Evolutionary conservation across 2,113 vertebrate genomes (phyloP), one percentile per base, ranked within the genome.

Genomic region (Coptodon bakossiorum): DNA sequence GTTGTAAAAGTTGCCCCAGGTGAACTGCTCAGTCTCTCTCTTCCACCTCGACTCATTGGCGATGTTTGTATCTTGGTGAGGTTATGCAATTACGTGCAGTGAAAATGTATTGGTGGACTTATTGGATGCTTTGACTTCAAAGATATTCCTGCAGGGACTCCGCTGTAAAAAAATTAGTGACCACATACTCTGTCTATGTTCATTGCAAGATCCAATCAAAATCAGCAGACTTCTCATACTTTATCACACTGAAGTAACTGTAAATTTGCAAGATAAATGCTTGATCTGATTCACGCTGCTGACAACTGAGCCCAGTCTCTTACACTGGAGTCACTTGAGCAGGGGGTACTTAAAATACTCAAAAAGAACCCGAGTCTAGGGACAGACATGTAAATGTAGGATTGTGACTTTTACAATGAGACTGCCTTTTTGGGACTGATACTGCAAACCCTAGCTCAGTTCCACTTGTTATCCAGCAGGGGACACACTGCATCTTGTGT

Each of bases 381-480:
- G 8, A 56, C 31, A 11, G 40, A 24, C 2, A 45, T 22, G 3
- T 12, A 22, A n/a, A 57, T 45, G 45, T 82, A 14, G 8, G 5
- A 6, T 56, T 57, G 22, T 48, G 14, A 45, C 22, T 83, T 19
- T 6, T 57, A 29, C 40, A 34, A 14, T 22, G 53, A 43, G n/a
- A 83, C n/a, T 5, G 3, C 12, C 38, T 22, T 40, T 82, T 66
- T 56, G 36, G 24, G 22, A 36, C 27, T n/a, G 27, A 31, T 2
- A 34, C 27, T 34, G 27, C 73, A 52, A 61, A n/a, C 38, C 59
- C 24, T 6, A 3, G 7, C 31, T 86, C 61, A 92, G 22, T 91
- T 88, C 10, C 88, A 82, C 22, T 36, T 66, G 4, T 90, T 40
- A 48, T 78, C 90, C 92, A 92, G 90, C 92, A 94, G 93, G 79